Evolutionary conservation across 2,888 invertebrate species (phyloP).

Genomic region (Heterodera filipjevi): DNA sequence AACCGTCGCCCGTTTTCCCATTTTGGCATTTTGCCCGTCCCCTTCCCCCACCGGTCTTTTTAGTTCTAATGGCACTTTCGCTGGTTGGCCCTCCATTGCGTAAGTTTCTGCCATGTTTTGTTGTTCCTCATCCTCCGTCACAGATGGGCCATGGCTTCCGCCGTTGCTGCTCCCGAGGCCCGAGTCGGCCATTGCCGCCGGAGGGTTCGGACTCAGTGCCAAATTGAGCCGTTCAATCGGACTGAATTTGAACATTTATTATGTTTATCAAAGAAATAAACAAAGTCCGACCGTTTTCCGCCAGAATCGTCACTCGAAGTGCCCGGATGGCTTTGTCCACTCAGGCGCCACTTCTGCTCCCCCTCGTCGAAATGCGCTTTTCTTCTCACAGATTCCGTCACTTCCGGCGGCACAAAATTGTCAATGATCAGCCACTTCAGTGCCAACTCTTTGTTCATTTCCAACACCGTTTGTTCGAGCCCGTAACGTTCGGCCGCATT

Average conservation of each 20-base stretch:
- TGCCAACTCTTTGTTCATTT: slow-evolving; percentile 84
- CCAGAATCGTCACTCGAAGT: neutral
- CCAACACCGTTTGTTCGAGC: slow-evolving; percentile 86
- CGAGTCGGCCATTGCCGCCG: slow-evolving; percentile 45
- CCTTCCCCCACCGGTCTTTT: slow-evolving; percentile 28
- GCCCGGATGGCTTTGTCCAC: neutral
- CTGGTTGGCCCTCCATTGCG: neutral
- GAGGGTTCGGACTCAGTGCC: slow-evolving; percentile 16
- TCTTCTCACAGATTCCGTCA: slow-evolving; percentile 71
- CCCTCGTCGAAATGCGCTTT: slow-evolving; percentile 81
- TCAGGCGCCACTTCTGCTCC: slow-evolving; percentile 76
- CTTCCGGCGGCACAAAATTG: slow-evolving; percentile 79
- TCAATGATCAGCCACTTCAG: slow-evolving; percentile 85
- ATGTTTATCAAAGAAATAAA: neutral
- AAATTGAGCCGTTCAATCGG: slow-evolving; percentile 27
- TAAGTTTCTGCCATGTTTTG: neutral
- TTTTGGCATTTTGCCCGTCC: neutral
- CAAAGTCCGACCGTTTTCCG: neutral
- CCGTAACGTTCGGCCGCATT: slow-evolving; percentile 89
- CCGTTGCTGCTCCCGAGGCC: slow-evolving; percentile 39
- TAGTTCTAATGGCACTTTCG: slow-evolving; percentile 1
- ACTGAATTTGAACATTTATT: neutral
- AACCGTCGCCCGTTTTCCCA: neutral
- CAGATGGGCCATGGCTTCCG: neutral
- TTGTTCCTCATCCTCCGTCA: neutral